Base-by-base conservation (phyloP, 2,113 vertebrate genomes). In the Rafetus swinhoei region DNA sequence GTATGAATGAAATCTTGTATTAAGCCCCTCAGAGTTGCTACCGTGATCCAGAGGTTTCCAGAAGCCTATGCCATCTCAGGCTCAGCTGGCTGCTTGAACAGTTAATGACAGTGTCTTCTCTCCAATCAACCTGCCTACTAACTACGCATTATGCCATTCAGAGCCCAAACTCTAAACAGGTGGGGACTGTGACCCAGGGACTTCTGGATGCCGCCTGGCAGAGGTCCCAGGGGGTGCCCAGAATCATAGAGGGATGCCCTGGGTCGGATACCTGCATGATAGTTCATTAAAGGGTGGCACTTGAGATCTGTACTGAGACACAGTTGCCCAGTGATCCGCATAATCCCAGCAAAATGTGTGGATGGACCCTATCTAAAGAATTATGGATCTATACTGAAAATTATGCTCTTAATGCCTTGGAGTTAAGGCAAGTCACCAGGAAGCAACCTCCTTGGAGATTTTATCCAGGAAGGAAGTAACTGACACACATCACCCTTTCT, bases 41-140 rank as follows among this genome's bases (percentile, higher is more conserved):
- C 15, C 84, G 53, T 15, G 16, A 84, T 88, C n/a, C 5, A 15
- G 74, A 25, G 29, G 53, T 56, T 96, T 85, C 60, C 72, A 77
- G 72, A 85, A 84, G 85, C 60, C 19, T 27, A 81, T 56, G 84
- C 15, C 50, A 24, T 53, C 53, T 65, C 59, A 74, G 82, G 82
- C 24, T 0, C 0, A 95, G 83, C 32, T 2, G 1, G 21, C 35
- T 62, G 1, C 65, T n/a, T 81, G 65, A 14, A 32, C 65, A n/a
- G 7, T n/a, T 69, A 19, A 69, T 69, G 29, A 32, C 16, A n/a
- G 65, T 69, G 65, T 69, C 65, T 45, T 76, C 72, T 76, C 72
- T 76, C 39, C 39, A 45, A 13, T 39, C 72, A 76, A 25, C 11
- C 35, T 24, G 39, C 35, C 22, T 45, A 5, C 22, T 76, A 35